phyloP scores from a whole-genome alignment of 2,797 vertebrate genomes.

The Betta splendens region DNA sequence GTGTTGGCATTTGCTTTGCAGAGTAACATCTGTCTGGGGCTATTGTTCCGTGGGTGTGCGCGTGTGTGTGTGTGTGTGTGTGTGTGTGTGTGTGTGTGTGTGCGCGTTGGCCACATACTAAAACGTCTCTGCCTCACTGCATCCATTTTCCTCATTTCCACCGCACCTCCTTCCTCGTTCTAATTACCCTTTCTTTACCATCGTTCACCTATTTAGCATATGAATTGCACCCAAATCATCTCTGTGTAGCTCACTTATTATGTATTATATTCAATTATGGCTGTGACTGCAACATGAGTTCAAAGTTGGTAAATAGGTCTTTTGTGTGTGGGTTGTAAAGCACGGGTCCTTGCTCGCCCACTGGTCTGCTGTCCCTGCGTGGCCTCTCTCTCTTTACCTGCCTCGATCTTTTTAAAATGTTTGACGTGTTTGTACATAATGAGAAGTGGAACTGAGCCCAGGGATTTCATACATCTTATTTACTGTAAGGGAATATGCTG shows the following conservation, averaged over 20 bases:
- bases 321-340: constrained; percentile 33
- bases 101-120: constrained; percentile 13
- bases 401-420: constrained; percentile 1
- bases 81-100: no score
- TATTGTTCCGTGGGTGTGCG: constrained; percentile 20
- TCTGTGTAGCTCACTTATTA: constrained; percentile 47
- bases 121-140: constrained; percentile 46
- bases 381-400: not conserved
- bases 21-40: constrained; percentile 52
- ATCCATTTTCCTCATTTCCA: constrained; percentile 53
- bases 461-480: constrained; percentile 12
- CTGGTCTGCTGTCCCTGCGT: not conserved
- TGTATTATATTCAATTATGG: constrained; percentile 56
- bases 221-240: constrained; percentile 48
- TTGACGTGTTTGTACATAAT: not conserved
- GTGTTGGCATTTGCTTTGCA: constrained; percentile 45
- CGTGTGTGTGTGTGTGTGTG: no score
- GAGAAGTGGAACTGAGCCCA: not conserved
- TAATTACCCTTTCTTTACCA: constrained; percentile 61
- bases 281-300: constrained; percentile 32
- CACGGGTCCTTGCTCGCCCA: constrained; percentile 43
- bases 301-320: constrained; percentile 42
- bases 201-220: constrained; percentile 62
- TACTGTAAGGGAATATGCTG: not conserved
- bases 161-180: constrained; percentile 33